These are phyloP conservation scores for Damaliscus lunatus DNA, from an alignment of 2,113 vertebrate species.

Conservation along the genomic window DNA sequence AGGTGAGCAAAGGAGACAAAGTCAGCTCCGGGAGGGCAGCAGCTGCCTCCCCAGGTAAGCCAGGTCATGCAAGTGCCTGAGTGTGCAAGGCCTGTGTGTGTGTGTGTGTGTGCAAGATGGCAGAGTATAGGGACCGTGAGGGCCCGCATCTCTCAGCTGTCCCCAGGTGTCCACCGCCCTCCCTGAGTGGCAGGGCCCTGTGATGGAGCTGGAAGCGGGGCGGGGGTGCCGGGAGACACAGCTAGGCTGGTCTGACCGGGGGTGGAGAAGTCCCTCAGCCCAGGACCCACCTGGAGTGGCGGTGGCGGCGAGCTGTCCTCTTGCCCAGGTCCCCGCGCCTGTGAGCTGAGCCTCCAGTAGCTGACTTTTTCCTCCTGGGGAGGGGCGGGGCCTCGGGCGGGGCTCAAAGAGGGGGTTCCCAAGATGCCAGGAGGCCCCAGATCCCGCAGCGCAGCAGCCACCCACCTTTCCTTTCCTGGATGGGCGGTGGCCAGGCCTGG, in stretches of 20 bases:
- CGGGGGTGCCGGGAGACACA: background rate
- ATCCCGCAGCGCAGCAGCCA: background rate
- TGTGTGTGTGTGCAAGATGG: background rate
- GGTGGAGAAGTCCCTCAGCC: background rate
- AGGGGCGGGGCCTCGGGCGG: conserved; percentile 55
- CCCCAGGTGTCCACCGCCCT: background rate
- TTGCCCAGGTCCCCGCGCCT: background rate
- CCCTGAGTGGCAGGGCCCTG: background rate
- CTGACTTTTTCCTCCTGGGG: conserved; percentile 50
- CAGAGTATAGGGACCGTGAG: rapidly evolving
- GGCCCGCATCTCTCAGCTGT: background rate
- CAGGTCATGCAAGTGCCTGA: background rate
- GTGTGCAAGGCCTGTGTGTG: background rate
- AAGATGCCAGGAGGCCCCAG: background rate
- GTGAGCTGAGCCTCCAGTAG: background rate
- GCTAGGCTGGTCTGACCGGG: background rate
- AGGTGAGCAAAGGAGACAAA: background rate
- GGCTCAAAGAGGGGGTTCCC: conserved; percentile 24
- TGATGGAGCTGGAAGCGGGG: background rate
- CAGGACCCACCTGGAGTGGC: conserved; percentile 49
- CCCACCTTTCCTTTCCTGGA: background rate
- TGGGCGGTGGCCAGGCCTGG: background rate
- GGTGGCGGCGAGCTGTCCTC: background rate
- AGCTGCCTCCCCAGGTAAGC: background rate
- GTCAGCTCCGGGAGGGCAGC: background rate